These are phyloP conservation scores for Lepus townsendii DNA, from an alignment of 2,797 vertebrate genomes.

Conservation along the genomic window DNA sequence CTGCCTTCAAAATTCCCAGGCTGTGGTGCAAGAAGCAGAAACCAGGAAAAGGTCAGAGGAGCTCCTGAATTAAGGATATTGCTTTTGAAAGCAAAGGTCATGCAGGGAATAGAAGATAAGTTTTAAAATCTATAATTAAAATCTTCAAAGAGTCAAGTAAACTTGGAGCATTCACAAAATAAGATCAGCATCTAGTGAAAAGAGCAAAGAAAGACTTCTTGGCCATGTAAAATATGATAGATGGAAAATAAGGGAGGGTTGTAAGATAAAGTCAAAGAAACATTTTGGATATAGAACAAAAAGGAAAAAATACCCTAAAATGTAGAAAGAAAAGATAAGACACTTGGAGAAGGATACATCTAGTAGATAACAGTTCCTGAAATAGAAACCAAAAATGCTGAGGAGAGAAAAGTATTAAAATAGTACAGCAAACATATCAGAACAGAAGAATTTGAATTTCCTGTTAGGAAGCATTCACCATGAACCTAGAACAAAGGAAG, in stretches of 20 bases:
- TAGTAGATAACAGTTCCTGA: slow-evolving; percentile 42
- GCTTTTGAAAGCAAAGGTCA: neutral
- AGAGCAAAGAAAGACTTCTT: slow-evolving; percentile 14
- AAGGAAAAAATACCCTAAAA: neutral
- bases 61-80: neutral
- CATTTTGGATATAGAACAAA: neutral
- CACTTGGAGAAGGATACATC: neutral
- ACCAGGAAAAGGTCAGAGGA: neutral
- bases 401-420: neutral
- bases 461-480: neutral
- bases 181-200: neutral
- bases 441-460: slow-evolving; percentile 12
- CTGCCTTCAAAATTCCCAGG: neutral
- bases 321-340: neutral
- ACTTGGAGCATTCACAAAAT: neutral
- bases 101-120: neutral
- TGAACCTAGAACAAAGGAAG: neutral
- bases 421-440: neutral
- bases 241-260: neutral
- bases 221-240: slow-evolving; percentile 9
- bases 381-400: neutral
- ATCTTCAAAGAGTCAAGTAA: neutral
- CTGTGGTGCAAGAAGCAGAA: neutral
- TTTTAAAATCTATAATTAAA: slow-evolving; percentile 19
- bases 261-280: neutral